Evolutionary conservation across 2,888 invertebrate genomes (phyloP).

Genomic region (Drosophila anomelani): DNA sequence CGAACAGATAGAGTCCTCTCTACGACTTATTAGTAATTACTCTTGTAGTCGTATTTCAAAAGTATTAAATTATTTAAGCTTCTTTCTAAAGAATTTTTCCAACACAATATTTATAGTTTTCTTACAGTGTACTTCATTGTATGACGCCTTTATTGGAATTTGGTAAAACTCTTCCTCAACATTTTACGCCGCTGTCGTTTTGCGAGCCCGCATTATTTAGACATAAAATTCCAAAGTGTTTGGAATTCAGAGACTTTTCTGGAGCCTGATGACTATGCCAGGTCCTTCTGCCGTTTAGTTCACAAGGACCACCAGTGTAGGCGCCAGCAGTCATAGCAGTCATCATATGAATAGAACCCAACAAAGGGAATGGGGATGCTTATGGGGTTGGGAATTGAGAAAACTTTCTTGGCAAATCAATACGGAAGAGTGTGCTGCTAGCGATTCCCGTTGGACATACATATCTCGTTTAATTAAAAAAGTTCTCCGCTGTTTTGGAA

Average conservation of each 20-base stretch:
- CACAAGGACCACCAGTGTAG: background rate
- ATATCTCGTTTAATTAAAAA: slow-evolving; percentile 76
- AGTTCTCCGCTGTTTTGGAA: slow-evolving; percentile 65
- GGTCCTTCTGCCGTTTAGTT: slow-evolving; percentile 8
- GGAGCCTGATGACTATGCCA: slow-evolving; percentile 23
- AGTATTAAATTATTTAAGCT: background rate
- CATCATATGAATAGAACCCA: slow-evolving; percentile 29
- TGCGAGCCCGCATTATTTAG: slow-evolving; percentile 72
- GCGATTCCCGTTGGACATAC: slow-evolving; percentile 38
- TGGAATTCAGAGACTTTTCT: slow-evolving; percentile 66
- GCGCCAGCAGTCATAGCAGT: slow-evolving; percentile 12
- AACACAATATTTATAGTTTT: background rate
- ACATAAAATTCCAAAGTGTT: slow-evolving; percentile 75
- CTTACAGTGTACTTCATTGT: background rate
- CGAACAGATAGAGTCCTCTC: background rate
- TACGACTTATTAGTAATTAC: background rate
- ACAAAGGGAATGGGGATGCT: background rate
- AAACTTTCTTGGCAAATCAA: slow-evolving; percentile 60
- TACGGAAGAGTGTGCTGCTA: slow-evolving; percentile 47
- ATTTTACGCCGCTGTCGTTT: slow-evolving; percentile 71
- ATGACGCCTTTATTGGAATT: slow-evolving; percentile 60
- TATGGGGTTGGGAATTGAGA: background rate
- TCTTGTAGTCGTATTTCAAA: background rate
- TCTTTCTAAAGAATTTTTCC: background rate
- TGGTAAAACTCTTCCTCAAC: slow-evolving; percentile 68